A percentile compares a stretch with the other conserved stretches of the same genome.
Conservation (phyloP, 2,113 vertebrate species). For the Holacanthus passer region DNA sequence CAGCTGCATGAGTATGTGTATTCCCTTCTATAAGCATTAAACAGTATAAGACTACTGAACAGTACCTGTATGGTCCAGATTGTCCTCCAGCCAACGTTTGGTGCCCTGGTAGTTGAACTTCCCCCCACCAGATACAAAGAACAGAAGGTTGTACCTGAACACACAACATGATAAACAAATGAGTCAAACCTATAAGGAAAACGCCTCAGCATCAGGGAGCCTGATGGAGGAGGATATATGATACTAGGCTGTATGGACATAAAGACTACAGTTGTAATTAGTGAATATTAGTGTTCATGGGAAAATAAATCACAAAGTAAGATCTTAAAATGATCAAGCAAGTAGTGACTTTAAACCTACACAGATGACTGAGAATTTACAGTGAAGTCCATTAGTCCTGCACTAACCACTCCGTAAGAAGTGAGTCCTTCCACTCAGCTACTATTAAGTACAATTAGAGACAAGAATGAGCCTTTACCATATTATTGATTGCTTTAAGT, state of each 20-base stretch:
- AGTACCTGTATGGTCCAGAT: slow-evolving; percentile 96
- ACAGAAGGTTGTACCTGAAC: slow-evolving; percentile 94
- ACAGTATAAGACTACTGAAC: not conserved
- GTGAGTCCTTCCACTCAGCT: slow-evolving; percentile 15
- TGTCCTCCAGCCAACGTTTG: slow-evolving; percentile 98
- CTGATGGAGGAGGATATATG: not conserved
- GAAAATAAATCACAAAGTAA: not conserved
- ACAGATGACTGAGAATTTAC: not conserved
- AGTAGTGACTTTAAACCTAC: not conserved
- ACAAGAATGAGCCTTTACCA: not conserved
- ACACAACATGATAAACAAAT: slow-evolving; percentile 35
- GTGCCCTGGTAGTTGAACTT: slow-evolving; percentile 99
- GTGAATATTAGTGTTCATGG: not conserved
- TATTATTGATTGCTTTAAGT: slow-evolving; percentile 24
- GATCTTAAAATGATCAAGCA: not conserved
- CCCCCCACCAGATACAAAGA: slow-evolving; percentile 97
- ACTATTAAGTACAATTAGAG: slow-evolving; percentile 20
- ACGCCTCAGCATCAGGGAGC: not conserved
- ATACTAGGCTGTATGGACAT: not conserved
- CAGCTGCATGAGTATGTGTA: not conserved
- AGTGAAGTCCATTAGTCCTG: slow-evolving; percentile 3
- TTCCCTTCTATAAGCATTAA: not conserved
- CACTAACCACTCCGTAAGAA: not conserved
- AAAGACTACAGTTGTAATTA: not conserved
- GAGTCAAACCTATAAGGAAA: not conserved